These are phyloP conservation scores for Opisthocomus hoazin DNA, from an alignment of 2,113 vertebrate species.

Conservation along the genomic window DNA sequence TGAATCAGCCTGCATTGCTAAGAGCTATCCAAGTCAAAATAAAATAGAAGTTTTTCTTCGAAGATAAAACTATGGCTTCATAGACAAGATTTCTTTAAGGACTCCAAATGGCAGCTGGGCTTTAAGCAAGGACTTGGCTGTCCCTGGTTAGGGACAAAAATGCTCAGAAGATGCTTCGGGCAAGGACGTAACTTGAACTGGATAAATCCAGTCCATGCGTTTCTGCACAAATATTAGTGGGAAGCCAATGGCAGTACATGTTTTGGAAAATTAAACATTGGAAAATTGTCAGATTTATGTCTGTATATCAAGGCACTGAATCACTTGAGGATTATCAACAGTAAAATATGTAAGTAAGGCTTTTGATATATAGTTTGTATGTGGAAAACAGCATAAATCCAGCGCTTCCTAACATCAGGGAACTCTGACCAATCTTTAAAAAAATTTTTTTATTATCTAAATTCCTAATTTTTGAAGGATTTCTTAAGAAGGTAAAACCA, in stretches of 20 bases:
- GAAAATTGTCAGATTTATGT: not conserved
- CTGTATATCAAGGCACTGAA: not conserved
- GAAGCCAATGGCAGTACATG: not conserved
- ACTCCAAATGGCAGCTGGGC: not conserved
- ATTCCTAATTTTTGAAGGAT: not conserved
- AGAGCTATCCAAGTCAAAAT: not conserved
- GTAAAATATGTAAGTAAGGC: not conserved
- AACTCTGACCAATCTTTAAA: not conserved
- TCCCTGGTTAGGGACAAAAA: not conserved
- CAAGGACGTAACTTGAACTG: not conserved
- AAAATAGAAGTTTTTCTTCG: not conserved
- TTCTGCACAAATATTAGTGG: not conserved
- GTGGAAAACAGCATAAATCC: not conserved
- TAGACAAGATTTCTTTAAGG: not conserved
- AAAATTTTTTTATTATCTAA: not conserved
- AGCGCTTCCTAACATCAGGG: not conserved
- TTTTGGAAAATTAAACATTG: not conserved
- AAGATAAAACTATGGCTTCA: not conserved
- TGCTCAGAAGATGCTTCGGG: not conserved
- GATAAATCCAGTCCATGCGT: not conserved
- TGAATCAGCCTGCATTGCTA: not conserved
- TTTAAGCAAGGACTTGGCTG: not conserved
- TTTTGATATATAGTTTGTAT: not conserved
- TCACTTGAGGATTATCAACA: not conserved
- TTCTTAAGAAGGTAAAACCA: not conserved